Evolutionary conservation across 2,113 vertebrate genomes (phyloP).

Genomic region (Axis porcinus): DNA sequence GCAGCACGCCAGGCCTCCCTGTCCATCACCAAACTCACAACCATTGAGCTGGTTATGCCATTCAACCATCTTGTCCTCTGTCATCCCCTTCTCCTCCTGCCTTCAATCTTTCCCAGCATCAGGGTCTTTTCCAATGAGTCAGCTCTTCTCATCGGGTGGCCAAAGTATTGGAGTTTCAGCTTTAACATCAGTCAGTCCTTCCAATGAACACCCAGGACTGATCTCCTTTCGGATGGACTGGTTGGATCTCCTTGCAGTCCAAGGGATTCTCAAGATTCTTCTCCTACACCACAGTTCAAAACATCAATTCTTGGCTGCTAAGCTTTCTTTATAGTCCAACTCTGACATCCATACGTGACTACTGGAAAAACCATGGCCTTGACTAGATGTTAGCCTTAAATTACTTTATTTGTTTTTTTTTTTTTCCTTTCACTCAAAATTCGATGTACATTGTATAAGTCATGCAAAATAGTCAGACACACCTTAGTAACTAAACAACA

Average conservation of each 20-base stretch:
- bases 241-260: neutral
- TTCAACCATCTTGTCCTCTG: neutral
- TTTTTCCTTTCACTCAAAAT: neutral
- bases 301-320: neutral
- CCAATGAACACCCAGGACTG: neutral
- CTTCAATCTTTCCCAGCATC: neutral
- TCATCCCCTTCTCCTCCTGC: neutral
- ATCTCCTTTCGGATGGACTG: neutral
- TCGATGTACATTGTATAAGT: neutral
- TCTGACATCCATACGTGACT: neutral
- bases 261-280: neutral
- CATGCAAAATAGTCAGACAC: neutral
- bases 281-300: neutral
- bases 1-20: accelerated
- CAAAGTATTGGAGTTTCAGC: neutral
- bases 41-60: too few species aligned
- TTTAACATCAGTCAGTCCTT: neutral
- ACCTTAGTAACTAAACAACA: neutral
- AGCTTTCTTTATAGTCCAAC: neutral
- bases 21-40: too few species aligned
- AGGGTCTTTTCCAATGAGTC: neutral
- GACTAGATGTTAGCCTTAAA: neutral
- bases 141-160: neutral
- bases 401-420: neutral
- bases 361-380: neutral